Percentiles rank a stretch among this genome's conserved stretches.
phyloP scores from a whole-genome alignment of 2,888 invertebrate genomes.

The Thecophora atra region DNA sequence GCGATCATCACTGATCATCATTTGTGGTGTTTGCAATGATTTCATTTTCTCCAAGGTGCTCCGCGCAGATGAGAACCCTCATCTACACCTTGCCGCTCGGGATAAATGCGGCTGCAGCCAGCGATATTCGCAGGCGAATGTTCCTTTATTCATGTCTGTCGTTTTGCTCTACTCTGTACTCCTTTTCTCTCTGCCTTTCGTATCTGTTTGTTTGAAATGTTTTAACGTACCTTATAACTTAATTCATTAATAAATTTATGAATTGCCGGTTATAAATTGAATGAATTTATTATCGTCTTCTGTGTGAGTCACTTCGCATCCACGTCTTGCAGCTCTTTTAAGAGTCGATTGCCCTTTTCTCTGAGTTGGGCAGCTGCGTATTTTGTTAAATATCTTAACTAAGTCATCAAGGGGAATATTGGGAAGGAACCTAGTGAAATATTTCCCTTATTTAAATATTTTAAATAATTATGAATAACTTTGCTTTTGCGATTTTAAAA shows the following conservation, averaged over 20 bases:
- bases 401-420: constrained; percentile 45
- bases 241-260: constrained; percentile 65
- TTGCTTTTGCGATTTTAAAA: no score
- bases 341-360: constrained; percentile 25
- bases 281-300: constrained; percentile 54
- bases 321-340: constrained; percentile 12
- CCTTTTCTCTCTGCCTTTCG: background rate
- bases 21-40: constrained; percentile 41
- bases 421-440: constrained; percentile 1
- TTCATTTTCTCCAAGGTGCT: constrained; percentile 14
- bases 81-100: no score
- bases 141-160: constrained; percentile 40
- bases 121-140: no score
- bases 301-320: constrained; percentile 40
- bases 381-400: constrained; percentile 39
- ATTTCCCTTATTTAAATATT: background rate
- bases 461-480: background rate
- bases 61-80: constrained; percentile 13
- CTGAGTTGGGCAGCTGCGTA: constrained; percentile 22
- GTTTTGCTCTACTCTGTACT: constrained; percentile 10
- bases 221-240: constrained; percentile 64
- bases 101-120: no score
- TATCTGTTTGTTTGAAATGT: constrained; percentile 24
- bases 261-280: constrained; percentile 62
- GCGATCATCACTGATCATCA: constrained; percentile 59